A percentile compares a stretch with the other conserved stretches of the same genome.
phyloP scores from a whole-genome alignment of 2,113 vertebrate genomes.

The Alaudala cheleensis region DNA sequence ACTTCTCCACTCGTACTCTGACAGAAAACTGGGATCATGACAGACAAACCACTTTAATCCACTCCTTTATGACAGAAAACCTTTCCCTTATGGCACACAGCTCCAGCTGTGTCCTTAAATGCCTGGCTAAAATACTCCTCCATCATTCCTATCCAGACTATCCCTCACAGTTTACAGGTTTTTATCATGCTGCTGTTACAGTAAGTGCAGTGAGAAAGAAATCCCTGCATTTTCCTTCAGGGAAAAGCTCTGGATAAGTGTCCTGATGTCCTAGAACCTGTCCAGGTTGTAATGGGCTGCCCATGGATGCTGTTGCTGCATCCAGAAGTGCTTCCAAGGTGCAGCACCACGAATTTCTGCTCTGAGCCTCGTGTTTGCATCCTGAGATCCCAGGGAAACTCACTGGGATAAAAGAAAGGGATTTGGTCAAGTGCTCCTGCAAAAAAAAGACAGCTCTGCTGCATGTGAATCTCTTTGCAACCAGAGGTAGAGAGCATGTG shows the following conservation, averaged over 20 bases:
- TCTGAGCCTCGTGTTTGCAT: fast-evolving
- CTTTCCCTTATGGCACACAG: neutral
- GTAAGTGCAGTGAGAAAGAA: neutral
- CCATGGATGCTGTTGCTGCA: neutral
- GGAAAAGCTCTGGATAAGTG: neutral
- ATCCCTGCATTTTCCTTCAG: neutral
- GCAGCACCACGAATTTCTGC: neutral
- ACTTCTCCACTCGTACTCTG: neutral
- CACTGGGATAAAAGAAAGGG: neutral
- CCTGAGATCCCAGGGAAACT: neutral
- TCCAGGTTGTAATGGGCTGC: neutral
- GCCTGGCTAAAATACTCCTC: neutral
- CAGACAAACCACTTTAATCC: neutral
- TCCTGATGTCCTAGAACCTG: neutral
- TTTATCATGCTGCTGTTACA: neutral
- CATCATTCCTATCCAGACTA: neutral
- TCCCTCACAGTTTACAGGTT: neutral
- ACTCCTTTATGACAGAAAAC: neutral
- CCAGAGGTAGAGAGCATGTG: neutral
- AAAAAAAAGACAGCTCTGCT: neutral
- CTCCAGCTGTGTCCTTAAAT: neutral
- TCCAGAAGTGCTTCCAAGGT: neutral
- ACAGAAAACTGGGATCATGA: neutral
- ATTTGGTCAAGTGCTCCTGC: neutral
- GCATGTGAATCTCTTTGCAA: neutral